Evolutionary conservation across 2,113 vertebrate genomes (phyloP).

Genomic region (Trachemys scripta): DNA sequence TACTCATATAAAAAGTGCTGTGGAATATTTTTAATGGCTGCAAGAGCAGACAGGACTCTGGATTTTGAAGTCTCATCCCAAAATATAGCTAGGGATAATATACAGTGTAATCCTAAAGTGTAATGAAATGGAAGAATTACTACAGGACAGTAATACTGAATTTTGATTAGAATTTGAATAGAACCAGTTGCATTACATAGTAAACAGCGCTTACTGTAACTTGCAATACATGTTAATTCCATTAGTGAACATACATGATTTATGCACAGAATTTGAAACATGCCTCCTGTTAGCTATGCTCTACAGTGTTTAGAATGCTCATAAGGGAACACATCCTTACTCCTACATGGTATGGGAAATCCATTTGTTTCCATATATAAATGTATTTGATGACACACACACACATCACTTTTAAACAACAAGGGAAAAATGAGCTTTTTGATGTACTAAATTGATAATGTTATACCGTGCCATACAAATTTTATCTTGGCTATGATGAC

Average conservation of each 20-base stretch:
- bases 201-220: not conserved
- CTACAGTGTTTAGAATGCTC: not conserved
- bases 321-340: not conserved
- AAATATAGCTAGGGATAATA: not conserved
- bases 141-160: not conserved
- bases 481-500: constrained; percentile 8
- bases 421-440: not conserved
- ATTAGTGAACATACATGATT: not conserved
- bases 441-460: constrained; percentile 6
- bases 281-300: not conserved
- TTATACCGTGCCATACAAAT: not conserved
- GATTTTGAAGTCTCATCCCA: not conserved
- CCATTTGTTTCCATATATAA: not conserved
- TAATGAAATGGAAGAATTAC: not conserved
- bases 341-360: not conserved
- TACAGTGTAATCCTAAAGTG: not conserved
- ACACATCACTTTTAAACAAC: constrained; percentile 12
- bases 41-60: not conserved
- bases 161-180: constrained; percentile 21
- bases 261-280: not conserved
- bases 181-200: not conserved
- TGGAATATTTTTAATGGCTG: not conserved
- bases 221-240: not conserved
- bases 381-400: not conserved
- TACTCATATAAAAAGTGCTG: not conserved